Conservation (phyloP, 2,113 vertebrate species). For the Echinops telfairi region DNA sequence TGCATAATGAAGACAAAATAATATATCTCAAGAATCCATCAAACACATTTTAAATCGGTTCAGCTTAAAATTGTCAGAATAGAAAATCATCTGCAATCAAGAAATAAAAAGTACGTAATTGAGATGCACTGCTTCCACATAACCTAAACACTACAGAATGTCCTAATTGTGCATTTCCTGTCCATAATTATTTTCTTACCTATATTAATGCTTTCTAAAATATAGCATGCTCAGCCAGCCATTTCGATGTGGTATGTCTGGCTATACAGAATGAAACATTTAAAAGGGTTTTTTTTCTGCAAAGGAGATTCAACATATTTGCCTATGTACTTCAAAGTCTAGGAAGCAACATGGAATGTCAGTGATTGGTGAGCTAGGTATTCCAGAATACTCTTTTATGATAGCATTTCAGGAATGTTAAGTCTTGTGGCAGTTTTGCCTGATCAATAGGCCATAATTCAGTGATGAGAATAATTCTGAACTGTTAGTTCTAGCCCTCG, state of each 20-base stretch:
- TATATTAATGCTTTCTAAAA: constrained; percentile 23
- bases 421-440: constrained; percentile 74
- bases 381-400: constrained; percentile 79
- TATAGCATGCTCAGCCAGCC: background rate
- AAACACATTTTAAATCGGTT: background rate
- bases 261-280: constrained; percentile 30
- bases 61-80: background rate
- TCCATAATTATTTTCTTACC: constrained; percentile 22
- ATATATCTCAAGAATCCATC: background rate
- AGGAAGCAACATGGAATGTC: constrained; percentile 60
- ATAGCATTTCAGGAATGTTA: constrained; percentile 78
- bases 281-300: background rate
- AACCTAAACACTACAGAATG: background rate
- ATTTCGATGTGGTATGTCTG: background rate
- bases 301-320: constrained; percentile 68
- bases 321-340: constrained; percentile 64
- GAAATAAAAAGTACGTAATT: background rate
- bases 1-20: background rate
- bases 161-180: background rate
- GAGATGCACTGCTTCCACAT: background rate
- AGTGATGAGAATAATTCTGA: constrained; percentile 69
- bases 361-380: constrained; percentile 76
- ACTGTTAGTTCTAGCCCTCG: constrained; percentile 62
- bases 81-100: background rate
- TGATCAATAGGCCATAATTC: constrained; percentile 77